Percentiles rank a stretch among this genome's conserved stretches.
Evolutionary conservation across 2,888 invertebrate genomes (phyloP).

Genomic region (Melitaea athalia): DNA sequence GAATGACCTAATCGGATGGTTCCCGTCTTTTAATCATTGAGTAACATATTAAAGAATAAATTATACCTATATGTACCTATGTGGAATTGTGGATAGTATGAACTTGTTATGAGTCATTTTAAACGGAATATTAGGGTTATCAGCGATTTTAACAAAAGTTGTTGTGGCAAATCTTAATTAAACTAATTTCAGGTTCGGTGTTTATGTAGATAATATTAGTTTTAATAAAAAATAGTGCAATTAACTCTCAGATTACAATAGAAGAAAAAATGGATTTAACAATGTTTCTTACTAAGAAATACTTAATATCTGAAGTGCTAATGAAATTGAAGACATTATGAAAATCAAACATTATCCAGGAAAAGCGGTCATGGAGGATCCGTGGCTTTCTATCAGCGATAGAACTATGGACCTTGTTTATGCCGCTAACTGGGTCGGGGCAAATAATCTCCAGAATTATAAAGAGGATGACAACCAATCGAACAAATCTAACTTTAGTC

Average conservation of each 20-base stretch:
- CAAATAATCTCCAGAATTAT: conserved; percentile 79
- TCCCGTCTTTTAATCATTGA: background rate
- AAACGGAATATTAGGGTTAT: background rate
- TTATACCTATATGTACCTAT: background rate
- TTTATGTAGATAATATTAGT: background rate
- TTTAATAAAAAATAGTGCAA: conserved; percentile 3
- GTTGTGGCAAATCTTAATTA: conserved; percentile 24
- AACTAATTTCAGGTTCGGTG: conserved; percentile 8
- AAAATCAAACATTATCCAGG: conserved; percentile 93
- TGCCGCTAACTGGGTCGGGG: conserved; percentile 92
- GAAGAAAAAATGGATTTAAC: conserved; percentile 25
- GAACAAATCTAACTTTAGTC: conserved; percentile 66
- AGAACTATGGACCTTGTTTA: conserved; percentile 89
- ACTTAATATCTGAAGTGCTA: conserved; percentile 34
- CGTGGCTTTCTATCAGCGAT: conserved; percentile 85
- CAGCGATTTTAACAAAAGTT: conserved; percentile 1
- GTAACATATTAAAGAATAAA: background rate
- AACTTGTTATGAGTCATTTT: conserved; percentile 2
- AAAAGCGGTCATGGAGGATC: conserved; percentile 90
- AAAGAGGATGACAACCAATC: conserved; percentile 63
- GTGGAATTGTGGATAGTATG: too few species aligned
- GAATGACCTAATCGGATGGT: background rate
- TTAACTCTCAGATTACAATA: background rate
- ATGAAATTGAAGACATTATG: conserved; percentile 77
- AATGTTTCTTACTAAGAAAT: conserved; percentile 5